These are phyloP conservation scores for Anolis carolinensis DNA, from an alignment of 2,113 vertebrate genomes.

Conservation along the genomic window DNA sequence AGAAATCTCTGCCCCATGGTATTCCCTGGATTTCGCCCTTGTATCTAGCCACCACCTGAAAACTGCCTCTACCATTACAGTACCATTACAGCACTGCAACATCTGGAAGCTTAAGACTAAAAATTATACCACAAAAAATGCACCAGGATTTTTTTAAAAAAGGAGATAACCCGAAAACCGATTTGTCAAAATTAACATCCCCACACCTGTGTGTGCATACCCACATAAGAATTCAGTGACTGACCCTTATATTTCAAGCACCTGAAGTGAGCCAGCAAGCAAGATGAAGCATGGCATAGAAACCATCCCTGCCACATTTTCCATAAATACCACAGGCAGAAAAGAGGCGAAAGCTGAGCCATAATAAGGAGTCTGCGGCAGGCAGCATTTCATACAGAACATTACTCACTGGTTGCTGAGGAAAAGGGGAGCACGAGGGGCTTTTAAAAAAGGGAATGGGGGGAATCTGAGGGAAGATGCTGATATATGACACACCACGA, in stretches of 20 bases:
- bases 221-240: neutral
- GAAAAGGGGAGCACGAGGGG: neutral
- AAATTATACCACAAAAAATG: neutral
- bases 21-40: constrained; percentile 12
- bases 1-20: constrained; percentile 38
- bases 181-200: neutral
- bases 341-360: neutral
- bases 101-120: neutral
- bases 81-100: constrained; percentile 13
- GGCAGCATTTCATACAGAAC: neutral
- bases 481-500: constrained; percentile 3
- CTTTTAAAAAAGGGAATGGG: neutral
- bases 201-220: neutral
- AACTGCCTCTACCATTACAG: constrained; percentile 17
- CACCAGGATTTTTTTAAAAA: neutral
- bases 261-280: neutral
- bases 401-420: neutral
- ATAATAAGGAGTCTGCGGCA: neutral
- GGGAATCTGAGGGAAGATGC: neutral
- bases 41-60: constrained; percentile 10
- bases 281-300: neutral
- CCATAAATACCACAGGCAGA: neutral
- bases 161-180: neutral
- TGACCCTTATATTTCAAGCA: neutral
- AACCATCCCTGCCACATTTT: neutral